These are phyloP conservation scores for Monomorium pharaonis DNA, from an alignment of 1,140 invertebrate species.

Conservation along the genomic window DNA sequence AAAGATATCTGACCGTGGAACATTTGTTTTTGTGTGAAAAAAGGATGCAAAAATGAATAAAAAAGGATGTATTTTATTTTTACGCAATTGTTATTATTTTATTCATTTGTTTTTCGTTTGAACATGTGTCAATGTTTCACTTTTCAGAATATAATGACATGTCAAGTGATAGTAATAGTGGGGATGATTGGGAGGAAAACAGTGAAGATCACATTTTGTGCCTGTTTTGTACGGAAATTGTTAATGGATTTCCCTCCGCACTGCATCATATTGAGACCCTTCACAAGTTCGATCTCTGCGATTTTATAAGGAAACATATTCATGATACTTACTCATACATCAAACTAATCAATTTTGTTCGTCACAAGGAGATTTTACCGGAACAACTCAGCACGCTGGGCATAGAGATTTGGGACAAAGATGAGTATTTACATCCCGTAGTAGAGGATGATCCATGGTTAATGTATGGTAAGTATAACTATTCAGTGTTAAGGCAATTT, in stretches of 20 bases:
- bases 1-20: not conserved
- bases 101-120: not conserved
- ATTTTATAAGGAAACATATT: constrained; percentile 88
- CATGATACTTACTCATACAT: constrained; percentile 95
- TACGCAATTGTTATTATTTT: not conserved
- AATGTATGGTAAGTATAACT: constrained; percentile 89
- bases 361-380: constrained; percentile 87
- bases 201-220: constrained; percentile 83
- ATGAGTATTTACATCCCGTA: constrained; percentile 92
- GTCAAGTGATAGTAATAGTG: constrained; percentile 82
- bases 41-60: no score
- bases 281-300: constrained; percentile 90
- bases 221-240: constrained; percentile 86
- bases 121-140: not conserved
- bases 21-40: not conserved
- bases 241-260: constrained; percentile 80
- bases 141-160: constrained; percentile 56
- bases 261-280: constrained; percentile 84
- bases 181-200: constrained; percentile 85
- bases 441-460: constrained; percentile 92
- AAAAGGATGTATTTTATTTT: not conserved
- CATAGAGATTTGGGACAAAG: constrained; percentile 89
- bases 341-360: constrained; percentile 95
- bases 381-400: constrained; percentile 86
- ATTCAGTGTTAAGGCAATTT: not conserved